Conservation (phyloP, 2,113 vertebrate genomes). For the Burhinus bistriatus region DNA sequence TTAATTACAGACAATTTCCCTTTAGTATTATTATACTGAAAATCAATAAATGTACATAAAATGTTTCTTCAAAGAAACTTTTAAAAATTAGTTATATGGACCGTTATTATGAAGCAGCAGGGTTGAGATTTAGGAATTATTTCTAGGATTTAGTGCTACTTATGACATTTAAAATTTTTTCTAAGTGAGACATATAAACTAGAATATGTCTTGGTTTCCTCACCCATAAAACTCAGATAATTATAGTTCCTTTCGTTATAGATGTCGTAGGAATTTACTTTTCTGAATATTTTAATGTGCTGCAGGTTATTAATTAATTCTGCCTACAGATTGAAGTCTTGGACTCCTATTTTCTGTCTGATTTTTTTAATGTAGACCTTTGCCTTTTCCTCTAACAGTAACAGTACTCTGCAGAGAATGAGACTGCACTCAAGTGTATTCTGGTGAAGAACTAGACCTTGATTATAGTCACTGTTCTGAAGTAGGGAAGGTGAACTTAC, state of each 20-base stretch:
- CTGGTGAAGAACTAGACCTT: background rate
- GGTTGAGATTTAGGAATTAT: background rate
- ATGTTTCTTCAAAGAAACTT: background rate
- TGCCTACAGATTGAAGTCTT: background rate
- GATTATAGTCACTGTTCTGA: background rate
- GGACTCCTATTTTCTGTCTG: background rate
- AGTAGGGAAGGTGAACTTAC: background rate
- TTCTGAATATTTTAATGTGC: background rate
- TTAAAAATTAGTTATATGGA: background rate
- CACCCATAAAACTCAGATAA: background rate
- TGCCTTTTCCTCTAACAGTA: background rate
- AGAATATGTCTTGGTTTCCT: background rate
- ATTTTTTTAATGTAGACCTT: background rate
- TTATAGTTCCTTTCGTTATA: background rate
- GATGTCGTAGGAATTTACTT: background rate
- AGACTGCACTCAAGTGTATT: background rate
- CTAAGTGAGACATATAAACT: background rate
- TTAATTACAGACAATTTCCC: background rate
- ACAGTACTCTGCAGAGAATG: background rate
- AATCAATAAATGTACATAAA: background rate
- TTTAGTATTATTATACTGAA: background rate
- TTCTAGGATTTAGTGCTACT: background rate
- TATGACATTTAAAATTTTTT: background rate
- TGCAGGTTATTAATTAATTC: background rate
- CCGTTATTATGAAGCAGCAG: background rate